Evolutionary conservation across 2,888 invertebrate genomes (phyloP), one percentile per base, ranked within the genome.

Genomic region (Nomada lathburiana): DNA sequence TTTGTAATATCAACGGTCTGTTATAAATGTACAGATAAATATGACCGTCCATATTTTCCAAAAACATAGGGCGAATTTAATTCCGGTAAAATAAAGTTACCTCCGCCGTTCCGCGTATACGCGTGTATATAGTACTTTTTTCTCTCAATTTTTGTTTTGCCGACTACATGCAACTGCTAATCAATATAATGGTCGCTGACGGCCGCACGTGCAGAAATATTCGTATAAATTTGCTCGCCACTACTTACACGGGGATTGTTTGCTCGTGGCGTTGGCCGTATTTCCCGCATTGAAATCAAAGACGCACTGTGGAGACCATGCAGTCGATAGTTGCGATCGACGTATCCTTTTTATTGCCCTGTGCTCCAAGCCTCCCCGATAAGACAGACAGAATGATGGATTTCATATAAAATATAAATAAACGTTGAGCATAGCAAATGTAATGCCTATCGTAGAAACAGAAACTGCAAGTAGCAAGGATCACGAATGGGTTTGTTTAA

Each of bases 211-310:
- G 65, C 44, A 62, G 44, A 52, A 52, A 74, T 80, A 65, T 20
- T 65, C 52, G 10, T 63, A 16, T 23, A 63, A 52, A 68, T 79
- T 73, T 62, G 3, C 57, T 16, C 36, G 9, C 67, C 68, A 3
- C 50, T 80, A 72, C 72, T 79, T 79, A n/a, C 67, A 36, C 47
- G n/a, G 0, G 26, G 53, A 26, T n/a, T 23, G 42, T 67, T 62
- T 65, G 62, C 55, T 29, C 63, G 44, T 13, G 1, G n/a, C 55
- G 18, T 20, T 7, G 18, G 53, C 5, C 47, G 36, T 67, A 53
- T 74, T 60, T 75, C 52, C 26, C 62, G 29, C 47, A 29, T 47
- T 23, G 20, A 67, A 67, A 74, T 77, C 53, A 16, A 20, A 65
- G 47, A 13, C 29, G 5, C 26, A 29, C 44, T 59, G 26, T 42